phyloP scores from a whole-genome alignment of 2,888 invertebrate species.

The Argynnis bischoffii region DNA sequence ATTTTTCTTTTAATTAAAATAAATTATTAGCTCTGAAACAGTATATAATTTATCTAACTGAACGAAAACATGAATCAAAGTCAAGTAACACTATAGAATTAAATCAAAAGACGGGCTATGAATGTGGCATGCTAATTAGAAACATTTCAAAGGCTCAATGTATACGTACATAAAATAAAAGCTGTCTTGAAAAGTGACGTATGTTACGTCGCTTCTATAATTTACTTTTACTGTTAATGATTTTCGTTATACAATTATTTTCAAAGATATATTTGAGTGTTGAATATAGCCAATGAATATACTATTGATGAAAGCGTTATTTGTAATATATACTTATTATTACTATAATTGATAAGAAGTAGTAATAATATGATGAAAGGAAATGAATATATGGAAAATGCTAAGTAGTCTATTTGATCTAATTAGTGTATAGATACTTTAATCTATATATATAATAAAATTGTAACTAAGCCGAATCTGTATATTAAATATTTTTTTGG shows the following conservation, averaged over 20 bases:
- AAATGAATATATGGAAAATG: no score
- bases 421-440: no score
- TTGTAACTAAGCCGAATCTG: no score
- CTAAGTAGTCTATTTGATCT: no score
- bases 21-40: not conserved
- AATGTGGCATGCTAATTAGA: conserved; percentile 35
- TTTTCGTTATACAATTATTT: not conserved
- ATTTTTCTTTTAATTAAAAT: not conserved
- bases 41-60: conserved; percentile 23
- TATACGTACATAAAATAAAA: not conserved
- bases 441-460: no score
- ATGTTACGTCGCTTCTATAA: conserved; percentile 5
- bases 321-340: not conserved
- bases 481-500: no score
- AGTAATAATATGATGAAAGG: not conserved
- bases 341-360: not conserved
- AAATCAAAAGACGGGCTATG: conserved; percentile 34
- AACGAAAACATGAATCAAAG: conserved; percentile 31
- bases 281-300: no score
- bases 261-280: not conserved
- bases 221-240: conserved; percentile 2
- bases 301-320: not conserved
- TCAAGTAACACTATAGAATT: conserved; percentile 32
- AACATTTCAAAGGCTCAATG: conserved; percentile 26
- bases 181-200: conserved; percentile 16